Base-by-base conservation (phyloP, 2,113 vertebrate genomes). In the Peromyscus maniculatus region DNA sequence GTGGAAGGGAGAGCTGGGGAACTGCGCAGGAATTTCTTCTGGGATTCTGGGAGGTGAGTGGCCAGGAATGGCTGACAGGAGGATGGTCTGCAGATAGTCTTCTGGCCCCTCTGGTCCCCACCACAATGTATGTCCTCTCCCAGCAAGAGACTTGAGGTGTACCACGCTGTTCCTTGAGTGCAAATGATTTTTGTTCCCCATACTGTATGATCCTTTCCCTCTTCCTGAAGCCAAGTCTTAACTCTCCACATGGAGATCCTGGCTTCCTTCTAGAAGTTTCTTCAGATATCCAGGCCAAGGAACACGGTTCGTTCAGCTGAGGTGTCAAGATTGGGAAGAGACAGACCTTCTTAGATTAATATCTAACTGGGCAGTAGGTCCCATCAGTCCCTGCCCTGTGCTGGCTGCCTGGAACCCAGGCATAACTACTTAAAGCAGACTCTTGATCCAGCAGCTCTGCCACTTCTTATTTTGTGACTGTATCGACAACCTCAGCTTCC, bases 211-310 rank as follows among this genome's bases (percentile, higher is more conserved):
- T 28, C 43, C 9, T 57, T 59, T 11, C 8, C 72, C 74, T 36
- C 15, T 64, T 69, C 22, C 64, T 49, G 33, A 78, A 59, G 46
- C 22, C 24, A 69, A 66, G 28, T 31, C 59, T 92, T 92, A 31
- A 33, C 71, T 78, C 24, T 84, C 39, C 21, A 6, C 24, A 5
- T 66, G 55, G 71, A 59, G 39, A 62, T 36, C 39, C 62, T 79
- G 72, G 17, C 67, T 91, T 21, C 49, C 69, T 96, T 95, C 89
- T 43, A 95, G 92, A 97, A 91, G 62, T 82, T 95, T 92, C 90
- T 95, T 83, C 87, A 82, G 87, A 52, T n/a, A 52, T 75, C 46
- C 15, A 64, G 69, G 64, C 66, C 69, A 80, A 46, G 84, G 92
- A 59, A 74, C 78, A 84, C 0, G 1, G 5, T 46, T 49, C 75